Base-by-base conservation (phyloP, 2,797 vertebrate species). In the Alfaro cultratus region DNA sequence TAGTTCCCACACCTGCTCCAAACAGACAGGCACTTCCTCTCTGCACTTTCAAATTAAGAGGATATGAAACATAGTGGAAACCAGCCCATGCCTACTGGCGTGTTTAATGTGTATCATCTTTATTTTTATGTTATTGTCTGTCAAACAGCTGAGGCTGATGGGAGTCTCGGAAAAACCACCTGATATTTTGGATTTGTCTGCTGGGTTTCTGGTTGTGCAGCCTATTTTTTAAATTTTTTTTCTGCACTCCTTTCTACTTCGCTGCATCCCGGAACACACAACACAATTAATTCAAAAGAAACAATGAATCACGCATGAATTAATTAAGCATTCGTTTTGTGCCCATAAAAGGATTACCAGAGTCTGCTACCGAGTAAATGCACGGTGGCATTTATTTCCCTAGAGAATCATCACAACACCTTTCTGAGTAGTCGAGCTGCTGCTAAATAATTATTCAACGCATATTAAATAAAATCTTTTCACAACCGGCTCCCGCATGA, bases 401-500 rank as follows among this genome's bases (percentile, higher is more conserved):
- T 21, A 45, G 78, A 18, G 15, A 83, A 83, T 45, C 77, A 82
- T 75, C 64, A 70, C 76, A 60, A 80, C 85, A 88, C 83, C 83
- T 76, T 82, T 80, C 75, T 43, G 68, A 86, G 47, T 85, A 84
- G 80, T 60, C 1, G 21, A 16, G 67, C 75, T 76, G 85, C 77
- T 75, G 80, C 71, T 45, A 73, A 78, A 84, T 80, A 76, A 87
- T 55, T 45, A 68, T 75, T 74, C 21, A 87, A 90, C 73, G 73
- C 83, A 89, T 78, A 72, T 94, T 92, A 91, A 94, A 95, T 92
- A 92, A 90, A 90, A 82, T 80, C 55, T 78, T 81, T 81, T 80
- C 67, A 82, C 77, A 80, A 80, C 76, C 76, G 21, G 85, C 80
- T 88, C 79, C 83, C 16, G 3, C 74, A 49, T 82, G 88, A 85